A percentile compares a stretch with the other conserved stretches of the same genome.
phyloP scores from a whole-genome alignment of 2,113 vertebrate species.

The Spizaetus ornatus region DNA sequence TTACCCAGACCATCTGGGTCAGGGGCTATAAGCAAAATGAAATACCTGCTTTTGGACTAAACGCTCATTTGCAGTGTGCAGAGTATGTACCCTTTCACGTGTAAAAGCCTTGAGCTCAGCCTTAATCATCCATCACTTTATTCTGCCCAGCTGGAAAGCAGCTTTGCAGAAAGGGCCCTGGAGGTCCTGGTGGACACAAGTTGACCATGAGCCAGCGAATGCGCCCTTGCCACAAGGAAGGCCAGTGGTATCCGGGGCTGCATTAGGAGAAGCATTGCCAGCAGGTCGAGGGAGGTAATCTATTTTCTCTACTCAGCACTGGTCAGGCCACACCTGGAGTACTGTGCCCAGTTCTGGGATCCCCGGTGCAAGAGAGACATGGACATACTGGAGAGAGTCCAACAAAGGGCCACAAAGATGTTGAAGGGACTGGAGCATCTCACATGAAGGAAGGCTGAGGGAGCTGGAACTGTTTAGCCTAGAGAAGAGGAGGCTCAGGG shows the following conservation, averaged over 20 bases:
- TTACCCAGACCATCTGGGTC: background rate
- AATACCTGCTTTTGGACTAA: background rate
- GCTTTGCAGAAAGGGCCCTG: background rate
- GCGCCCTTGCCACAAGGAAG: background rate
- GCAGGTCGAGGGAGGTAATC: background rate
- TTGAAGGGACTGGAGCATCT: background rate
- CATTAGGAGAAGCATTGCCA: background rate
- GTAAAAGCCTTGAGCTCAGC: background rate
- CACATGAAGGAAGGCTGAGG: background rate
- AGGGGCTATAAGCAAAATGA: background rate
- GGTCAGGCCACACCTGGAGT: background rate
- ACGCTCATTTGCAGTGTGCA: background rate
- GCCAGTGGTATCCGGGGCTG: background rate
- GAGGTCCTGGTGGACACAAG: background rate
- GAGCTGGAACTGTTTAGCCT: background rate
- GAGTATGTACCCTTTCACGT: background rate
- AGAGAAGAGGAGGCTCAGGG: background rate
- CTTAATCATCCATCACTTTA: background rate
- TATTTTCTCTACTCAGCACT: background rate
- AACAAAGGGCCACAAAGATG: background rate
- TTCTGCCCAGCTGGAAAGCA: background rate
- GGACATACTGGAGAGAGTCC: background rate
- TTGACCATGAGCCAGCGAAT: background rate
- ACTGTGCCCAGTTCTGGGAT: background rate
- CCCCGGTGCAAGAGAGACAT: background rate